Evolutionary conservation across 30 jellyfish, hydroid and myxozoan genomes (phyloP).

Genomic region (Aurelia coerulea): DNA sequence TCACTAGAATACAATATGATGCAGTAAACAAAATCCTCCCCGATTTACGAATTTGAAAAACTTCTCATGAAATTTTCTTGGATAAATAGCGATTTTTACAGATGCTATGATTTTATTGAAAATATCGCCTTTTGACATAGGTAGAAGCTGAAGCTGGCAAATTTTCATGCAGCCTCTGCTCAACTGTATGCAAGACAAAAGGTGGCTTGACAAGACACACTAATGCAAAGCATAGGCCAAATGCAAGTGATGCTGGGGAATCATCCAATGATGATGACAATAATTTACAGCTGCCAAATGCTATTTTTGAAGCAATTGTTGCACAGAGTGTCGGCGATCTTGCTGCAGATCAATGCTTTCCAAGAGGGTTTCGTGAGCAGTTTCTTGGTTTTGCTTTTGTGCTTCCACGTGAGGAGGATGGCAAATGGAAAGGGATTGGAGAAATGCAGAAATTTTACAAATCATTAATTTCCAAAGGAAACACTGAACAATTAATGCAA

Average conservation of each 20-base stretch:
- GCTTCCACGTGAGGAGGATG: neutral
- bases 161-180: conserved; percentile 22
- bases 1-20: no score
- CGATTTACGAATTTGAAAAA: no score
- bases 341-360: conserved; percentile 2
- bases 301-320: conserved; percentile 1
- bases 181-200: conserved; percentile 20
- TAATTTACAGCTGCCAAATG: neutral
- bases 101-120: no score
- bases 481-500: neutral
- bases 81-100: no score
- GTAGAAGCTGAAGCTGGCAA: conserved; percentile 17
- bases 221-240: conserved; percentile 6
- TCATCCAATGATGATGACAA: neutral
- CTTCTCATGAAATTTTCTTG: no score
- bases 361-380: conserved; percentile 4
- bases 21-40: no score
- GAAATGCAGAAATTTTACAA: neutral
- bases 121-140: neutral
- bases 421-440: neutral
- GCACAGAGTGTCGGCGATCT: neutral
- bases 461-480: neutral
- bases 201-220: conserved; percentile 21
- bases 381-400: neutral
- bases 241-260: neutral